Evolutionary conservation across 2,888 invertebrate species (phyloP).

Genomic region (Anorthoa munda): DNA sequence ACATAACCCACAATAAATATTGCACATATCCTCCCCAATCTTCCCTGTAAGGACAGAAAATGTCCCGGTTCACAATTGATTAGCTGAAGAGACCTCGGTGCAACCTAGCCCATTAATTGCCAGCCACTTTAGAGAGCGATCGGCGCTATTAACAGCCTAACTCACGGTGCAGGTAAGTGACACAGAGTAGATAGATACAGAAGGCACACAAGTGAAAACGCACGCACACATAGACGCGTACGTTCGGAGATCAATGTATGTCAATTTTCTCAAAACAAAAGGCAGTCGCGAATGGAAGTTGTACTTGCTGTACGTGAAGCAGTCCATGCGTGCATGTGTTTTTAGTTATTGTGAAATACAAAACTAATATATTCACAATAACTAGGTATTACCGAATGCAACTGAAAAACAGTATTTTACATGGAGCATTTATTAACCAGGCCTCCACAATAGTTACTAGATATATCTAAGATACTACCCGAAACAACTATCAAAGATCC

Average conservation of each 20-base stretch:
- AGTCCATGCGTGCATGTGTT: no score
- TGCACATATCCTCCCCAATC: conserved; percentile 27
- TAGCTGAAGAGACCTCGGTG: conserved; percentile 71
- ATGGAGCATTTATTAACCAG: no score
- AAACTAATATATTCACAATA: no score
- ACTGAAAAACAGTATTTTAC: no score
- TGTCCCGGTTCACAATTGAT: conserved; percentile 76
- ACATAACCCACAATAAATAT: conserved; percentile 24
- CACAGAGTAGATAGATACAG: background rate
- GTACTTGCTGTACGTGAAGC: no score
- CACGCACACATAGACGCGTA: background rate
- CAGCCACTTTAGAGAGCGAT: conserved; percentile 59
- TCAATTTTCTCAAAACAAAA: background rate
- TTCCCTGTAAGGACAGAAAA: conserved; percentile 61
- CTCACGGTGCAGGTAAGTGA: conserved; percentile 52
- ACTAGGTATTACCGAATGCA: no score
- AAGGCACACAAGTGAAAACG: background rate
- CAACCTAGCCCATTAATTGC: conserved; percentile 76
- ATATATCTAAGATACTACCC: no score
- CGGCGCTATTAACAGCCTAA: conserved; percentile 57
- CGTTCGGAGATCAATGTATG: background rate
- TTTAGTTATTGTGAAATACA: no score
- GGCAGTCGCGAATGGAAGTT: background rate
- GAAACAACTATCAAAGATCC: no score
- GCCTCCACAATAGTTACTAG: no score